Evolutionary conservation across 1,140 invertebrate species (phyloP).

Genomic region (Wiebesia pumilae): DNA sequence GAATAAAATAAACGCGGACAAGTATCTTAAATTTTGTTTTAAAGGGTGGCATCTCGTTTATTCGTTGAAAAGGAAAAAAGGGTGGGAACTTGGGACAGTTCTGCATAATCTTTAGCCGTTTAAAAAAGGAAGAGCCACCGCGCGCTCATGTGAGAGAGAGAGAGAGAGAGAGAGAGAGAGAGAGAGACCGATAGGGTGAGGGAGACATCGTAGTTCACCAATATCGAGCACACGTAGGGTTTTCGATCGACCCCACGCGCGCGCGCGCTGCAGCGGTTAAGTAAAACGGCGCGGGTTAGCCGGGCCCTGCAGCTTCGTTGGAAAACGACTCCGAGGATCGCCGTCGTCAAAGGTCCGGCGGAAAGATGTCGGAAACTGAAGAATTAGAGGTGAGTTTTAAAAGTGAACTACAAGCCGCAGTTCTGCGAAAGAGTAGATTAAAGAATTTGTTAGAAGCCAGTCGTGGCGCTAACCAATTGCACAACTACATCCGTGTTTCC

Average conservation of each 20-base stretch:
- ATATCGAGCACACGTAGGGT: background rate
- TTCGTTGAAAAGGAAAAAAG: background rate
- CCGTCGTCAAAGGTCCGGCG: slow-evolving; percentile 58
- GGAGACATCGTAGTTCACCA: background rate
- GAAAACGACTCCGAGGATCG: background rate
- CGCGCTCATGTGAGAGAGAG: background rate
- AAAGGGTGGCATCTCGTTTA: background rate
- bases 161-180: background rate
- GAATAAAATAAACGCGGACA: background rate
- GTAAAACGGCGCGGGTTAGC: background rate
- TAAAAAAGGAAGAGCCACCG: background rate
- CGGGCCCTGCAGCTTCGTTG: background rate
- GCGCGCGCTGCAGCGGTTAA: background rate
- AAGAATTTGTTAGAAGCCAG: background rate
- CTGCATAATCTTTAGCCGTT: background rate
- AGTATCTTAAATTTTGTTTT: background rate
- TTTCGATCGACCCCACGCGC: background rate
- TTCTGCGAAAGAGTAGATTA: no score
- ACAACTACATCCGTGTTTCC: background rate
- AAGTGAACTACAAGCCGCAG: background rate
- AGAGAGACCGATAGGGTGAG: slow-evolving; percentile 10
- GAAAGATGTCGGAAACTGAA: slow-evolving; percentile 72
- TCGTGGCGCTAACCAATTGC: slow-evolving; percentile 14
- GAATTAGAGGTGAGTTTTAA: slow-evolving; percentile 71
- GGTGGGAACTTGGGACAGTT: background rate